These are phyloP conservation scores for Micrastur ruficollis DNA, from an alignment of 2,797 vertebrate species.

Conservation along the genomic window DNA sequence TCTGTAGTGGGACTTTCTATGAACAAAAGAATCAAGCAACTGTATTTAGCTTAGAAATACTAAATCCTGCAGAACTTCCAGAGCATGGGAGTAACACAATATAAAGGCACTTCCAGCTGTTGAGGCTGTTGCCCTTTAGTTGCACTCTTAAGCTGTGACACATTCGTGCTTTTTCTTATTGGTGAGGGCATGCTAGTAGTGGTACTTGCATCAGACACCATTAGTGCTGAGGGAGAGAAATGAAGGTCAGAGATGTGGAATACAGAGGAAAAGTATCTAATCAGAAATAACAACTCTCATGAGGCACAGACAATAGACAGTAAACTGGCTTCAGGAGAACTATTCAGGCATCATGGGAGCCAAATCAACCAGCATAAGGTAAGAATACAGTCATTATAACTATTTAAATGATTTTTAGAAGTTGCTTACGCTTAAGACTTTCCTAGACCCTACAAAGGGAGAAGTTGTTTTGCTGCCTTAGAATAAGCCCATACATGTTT, in stretches of 20 bases:
- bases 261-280: background rate
- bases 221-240: background rate
- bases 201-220: background rate
- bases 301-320: constrained; percentile 17
- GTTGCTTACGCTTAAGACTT: background rate
- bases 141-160: background rate
- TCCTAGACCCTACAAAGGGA: background rate
- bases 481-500: background rate
- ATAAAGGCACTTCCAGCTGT: background rate
- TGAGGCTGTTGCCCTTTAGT: background rate
- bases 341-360: background rate
- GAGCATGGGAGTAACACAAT: background rate
- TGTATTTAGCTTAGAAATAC: background rate
- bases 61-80: background rate
- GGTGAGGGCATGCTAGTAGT: background rate
- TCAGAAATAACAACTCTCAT: constrained; percentile 8
- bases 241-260: background rate
- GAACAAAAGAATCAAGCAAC: background rate
- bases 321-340: constrained; percentile 5
- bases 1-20: background rate
- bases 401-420: background rate
- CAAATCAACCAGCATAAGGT: constrained; percentile 15
- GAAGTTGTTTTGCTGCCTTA: background rate
- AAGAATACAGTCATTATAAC: background rate
- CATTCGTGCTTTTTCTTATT: background rate